phyloP scores from a whole-genome alignment of 1,140 invertebrate species.

The Triops cancriformis region DNA sequence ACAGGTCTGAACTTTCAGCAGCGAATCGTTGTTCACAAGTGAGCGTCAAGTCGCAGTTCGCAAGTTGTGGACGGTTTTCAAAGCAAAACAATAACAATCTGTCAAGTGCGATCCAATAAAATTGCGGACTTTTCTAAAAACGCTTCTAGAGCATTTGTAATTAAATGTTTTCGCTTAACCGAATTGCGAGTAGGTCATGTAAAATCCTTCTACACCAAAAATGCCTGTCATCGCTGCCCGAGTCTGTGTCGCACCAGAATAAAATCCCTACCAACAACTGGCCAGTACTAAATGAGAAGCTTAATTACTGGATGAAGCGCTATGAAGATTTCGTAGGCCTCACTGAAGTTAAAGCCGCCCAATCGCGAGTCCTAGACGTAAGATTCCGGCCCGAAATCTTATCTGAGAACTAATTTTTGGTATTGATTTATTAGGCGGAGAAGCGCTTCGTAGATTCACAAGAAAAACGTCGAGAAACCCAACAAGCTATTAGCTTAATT shows the following conservation, averaged over 20 bases:
- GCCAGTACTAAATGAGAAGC: constrained; percentile 28
- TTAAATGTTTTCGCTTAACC: no score
- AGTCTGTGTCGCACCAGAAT: not conserved
- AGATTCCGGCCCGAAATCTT: constrained; percentile 19
- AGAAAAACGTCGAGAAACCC: constrained; percentile 49
- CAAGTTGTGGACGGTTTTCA: no score
- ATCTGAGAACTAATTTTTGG: constrained; percentile 24
- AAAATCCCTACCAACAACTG: not conserved
- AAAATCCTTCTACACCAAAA: not conserved
- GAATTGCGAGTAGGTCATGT: no score
- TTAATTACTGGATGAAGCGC: constrained; percentile 34
- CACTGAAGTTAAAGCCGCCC: constrained; percentile 41
- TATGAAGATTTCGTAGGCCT: constrained; percentile 45
- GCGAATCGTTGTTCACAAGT: no score
- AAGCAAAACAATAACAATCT: no score
- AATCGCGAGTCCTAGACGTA: constrained; percentile 41
- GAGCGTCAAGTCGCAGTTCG: no score
- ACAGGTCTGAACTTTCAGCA: no score
- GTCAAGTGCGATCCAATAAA: no score
- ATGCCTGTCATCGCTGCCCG: not conserved
- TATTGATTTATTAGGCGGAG: constrained; percentile 41
- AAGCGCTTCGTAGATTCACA: constrained; percentile 51
- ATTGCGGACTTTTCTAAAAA: no score
- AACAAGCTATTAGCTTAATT: constrained; percentile 45
- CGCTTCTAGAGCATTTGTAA: no score